Evolutionary conservation across 2,797 vertebrate species (phyloP).

Genomic region (Spea hammondii): DNA sequence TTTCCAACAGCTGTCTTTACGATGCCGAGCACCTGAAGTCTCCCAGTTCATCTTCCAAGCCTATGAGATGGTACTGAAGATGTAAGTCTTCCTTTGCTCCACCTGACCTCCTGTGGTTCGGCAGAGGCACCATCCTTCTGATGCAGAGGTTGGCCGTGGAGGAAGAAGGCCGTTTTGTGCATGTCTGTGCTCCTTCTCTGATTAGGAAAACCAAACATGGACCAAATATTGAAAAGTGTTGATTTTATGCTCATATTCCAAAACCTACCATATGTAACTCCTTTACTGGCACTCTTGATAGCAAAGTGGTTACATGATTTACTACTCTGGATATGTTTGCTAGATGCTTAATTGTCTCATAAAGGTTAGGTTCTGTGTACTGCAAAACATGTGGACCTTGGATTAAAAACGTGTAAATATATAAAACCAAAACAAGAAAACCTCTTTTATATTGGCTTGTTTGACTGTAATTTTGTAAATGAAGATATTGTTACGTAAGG

Average conservation of each 20-base stretch:
- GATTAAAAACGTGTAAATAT: conserved; percentile 30
- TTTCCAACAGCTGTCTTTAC: conserved; percentile 81
- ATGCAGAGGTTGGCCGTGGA: conserved; percentile 21
- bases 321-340: conserved; percentile 20
- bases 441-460: conserved; percentile 30
- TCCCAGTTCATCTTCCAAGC: conserved; percentile 86
- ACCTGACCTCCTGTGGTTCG: conserved; percentile 1
- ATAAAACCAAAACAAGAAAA: conserved; percentile 28
- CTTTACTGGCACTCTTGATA: neutral
- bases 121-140: conserved; percentile 7
- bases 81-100: conserved; percentile 68
- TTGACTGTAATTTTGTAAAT: conserved; percentile 8
- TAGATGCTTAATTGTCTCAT: conserved; percentile 33
- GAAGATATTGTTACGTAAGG: neutral
- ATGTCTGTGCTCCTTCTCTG: conserved; percentile 51
- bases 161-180: conserved; percentile 46
- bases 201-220: conserved; percentile 31
- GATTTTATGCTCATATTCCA: conserved; percentile 23
- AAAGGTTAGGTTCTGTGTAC: conserved; percentile 32
- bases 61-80: conserved; percentile 90
- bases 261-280: conserved; percentile 7
- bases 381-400: conserved; percentile 28
- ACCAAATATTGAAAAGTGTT: conserved; percentile 41
- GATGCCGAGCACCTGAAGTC: conserved; percentile 90
- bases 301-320: conserved; percentile 11